Evolutionary conservation across 2,888 invertebrate genomes (phyloP).

Genomic region (Cheilosia scutellata): DNA sequence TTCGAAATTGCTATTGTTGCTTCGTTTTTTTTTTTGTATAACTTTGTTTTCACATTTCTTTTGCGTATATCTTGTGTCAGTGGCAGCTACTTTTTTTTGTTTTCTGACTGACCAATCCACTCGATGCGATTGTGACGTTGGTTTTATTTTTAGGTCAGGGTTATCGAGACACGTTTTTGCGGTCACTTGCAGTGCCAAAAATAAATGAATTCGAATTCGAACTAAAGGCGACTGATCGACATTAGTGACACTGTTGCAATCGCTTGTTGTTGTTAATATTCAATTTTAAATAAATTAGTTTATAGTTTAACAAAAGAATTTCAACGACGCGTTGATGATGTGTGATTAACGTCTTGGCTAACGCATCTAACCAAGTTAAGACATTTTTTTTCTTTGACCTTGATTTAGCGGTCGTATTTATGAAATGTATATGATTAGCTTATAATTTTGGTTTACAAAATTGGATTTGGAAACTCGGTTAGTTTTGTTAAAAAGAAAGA

Average conservation of each 20-base stretch:
- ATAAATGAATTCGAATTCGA: conserved; percentile 14
- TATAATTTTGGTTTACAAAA: background rate
- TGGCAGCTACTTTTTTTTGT: background rate
- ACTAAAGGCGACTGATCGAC: conserved; percentile 17
- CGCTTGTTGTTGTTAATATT: background rate
- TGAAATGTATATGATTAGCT: background rate
- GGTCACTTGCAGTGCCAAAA: conserved; percentile 71
- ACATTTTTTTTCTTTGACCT: background rate
- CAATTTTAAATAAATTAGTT: conserved; percentile 20
- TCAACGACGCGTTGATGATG: no score
- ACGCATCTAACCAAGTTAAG: background rate
- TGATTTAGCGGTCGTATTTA: background rate
- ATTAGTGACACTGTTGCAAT: conserved; percentile 36
- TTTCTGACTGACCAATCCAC: conserved; percentile 22
- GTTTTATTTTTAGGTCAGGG: conserved; percentile 71
- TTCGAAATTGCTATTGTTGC: background rate
- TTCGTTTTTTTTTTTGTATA: background rate
- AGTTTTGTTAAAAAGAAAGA: background rate
- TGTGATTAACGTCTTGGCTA: background rate
- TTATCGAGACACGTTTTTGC: conserved; percentile 68
- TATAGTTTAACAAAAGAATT: background rate
- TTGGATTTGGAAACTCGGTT: background rate
- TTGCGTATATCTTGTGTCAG: conserved; percentile 1
- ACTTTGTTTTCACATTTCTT: conserved; percentile 38
- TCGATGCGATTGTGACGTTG: conserved; percentile 11